Conservation (phyloP, 2,797 vertebrate genomes). For the Periparus ater region DNA sequence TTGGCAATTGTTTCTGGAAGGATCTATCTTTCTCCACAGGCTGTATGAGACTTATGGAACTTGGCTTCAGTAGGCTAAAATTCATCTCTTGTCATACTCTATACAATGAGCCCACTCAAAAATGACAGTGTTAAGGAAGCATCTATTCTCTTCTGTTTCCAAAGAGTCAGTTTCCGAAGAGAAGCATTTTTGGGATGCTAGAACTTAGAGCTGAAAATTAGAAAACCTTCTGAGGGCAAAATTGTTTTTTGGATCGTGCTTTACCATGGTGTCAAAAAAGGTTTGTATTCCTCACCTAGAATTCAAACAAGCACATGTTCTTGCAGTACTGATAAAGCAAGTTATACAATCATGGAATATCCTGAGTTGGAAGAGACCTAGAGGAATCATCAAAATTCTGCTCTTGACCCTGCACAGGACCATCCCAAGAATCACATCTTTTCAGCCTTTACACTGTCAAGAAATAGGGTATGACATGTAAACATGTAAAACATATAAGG, state of each 20-base stretch:
- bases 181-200: neutral
- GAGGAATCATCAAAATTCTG: neutral
- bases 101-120: neutral
- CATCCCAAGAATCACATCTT: neutral
- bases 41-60: neutral
- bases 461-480: neutral
- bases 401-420: neutral
- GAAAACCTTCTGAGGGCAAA: neutral
- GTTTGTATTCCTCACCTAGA: neutral
- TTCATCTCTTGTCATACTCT: neutral
- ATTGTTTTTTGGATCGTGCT: neutral
- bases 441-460: neutral
- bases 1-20: neutral
- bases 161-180: neutral
- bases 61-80: neutral
- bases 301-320: neutral
- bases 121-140: neutral
- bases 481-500: neutral
- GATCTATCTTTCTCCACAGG: neutral
- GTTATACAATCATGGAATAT: neutral
- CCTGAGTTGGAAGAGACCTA: neutral
- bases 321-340: neutral
- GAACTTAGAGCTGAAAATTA: neutral
- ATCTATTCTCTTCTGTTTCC: neutral
- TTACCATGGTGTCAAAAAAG: neutral